Evolutionary conservation across 2,797 vertebrate species (phyloP).

Genomic region (Tapera naevia): DNA sequence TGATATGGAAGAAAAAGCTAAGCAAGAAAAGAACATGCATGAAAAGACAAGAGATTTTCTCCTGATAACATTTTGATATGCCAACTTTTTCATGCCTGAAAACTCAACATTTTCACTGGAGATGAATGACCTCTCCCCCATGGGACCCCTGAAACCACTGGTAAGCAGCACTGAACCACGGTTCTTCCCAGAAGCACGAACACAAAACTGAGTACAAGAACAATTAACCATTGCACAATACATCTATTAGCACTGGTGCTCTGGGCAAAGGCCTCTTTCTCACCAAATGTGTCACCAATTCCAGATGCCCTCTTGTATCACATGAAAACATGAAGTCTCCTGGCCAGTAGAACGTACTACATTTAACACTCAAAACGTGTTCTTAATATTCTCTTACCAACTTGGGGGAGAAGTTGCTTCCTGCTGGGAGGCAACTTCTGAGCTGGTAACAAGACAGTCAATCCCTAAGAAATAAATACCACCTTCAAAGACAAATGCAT

Average conservation of each 20-base stretch:
- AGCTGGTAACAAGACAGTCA: background rate
- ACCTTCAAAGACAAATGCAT: background rate
- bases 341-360: background rate
- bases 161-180: background rate
- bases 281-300: background rate
- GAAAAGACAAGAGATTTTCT: background rate
- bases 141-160: constrained; percentile 25
- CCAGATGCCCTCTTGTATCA: background rate
- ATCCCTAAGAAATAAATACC: background rate
- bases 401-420: background rate
- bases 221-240: constrained; percentile 47
- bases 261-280: background rate
- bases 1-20: background rate
- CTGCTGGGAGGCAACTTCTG: background rate
- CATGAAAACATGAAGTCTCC: background rate
- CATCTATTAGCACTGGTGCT: background rate
- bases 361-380: background rate
- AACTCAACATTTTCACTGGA: constrained; percentile 22
- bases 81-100: background rate
- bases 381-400: background rate
- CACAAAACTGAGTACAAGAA: constrained; percentile 27
- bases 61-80: background rate
- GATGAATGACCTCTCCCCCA: background rate
- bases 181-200: constrained; percentile 30
- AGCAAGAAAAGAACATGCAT: background rate